Percentiles rank a stretch among this genome's conserved stretches.
These are phyloP conservation scores for Antheraea yamamai DNA, from an alignment of 2,888 invertebrate genomes.

Conservation along the genomic window DNA sequence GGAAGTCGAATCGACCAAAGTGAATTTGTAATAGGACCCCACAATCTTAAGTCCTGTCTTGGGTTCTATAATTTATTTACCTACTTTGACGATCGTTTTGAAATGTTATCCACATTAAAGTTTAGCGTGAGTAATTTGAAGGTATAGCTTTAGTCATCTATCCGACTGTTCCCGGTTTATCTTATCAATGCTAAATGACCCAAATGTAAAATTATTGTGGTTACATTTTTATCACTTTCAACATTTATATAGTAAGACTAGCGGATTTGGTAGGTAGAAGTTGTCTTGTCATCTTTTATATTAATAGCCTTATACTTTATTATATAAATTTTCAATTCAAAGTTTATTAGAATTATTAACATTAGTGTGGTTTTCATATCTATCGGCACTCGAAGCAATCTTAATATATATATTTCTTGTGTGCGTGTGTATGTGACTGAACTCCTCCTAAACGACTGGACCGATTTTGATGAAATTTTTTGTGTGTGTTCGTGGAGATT, in stretches of 20 bases:
- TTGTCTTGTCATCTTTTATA: too few species aligned
- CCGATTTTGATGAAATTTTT: too few species aligned
- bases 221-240: not conserved
- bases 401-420: too few species aligned
- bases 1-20: conserved; percentile 55
- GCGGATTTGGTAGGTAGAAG: too few species aligned
- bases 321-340: too few species aligned
- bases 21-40: conserved; percentile 70
- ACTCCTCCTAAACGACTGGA: too few species aligned
- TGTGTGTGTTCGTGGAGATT: too few species aligned
- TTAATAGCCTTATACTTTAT: too few species aligned
- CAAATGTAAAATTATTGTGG: not conserved
- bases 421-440: too few species aligned
- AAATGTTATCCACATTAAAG: conserved; percentile 39
- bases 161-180: not conserved
- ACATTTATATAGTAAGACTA: not conserved
- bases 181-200: not conserved
- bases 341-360: too few species aligned
- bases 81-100: conserved; percentile 50
- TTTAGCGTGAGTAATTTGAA: conserved; percentile 33
- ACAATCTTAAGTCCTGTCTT: conserved; percentile 58
- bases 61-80: conserved; percentile 65
- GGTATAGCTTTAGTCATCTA: conserved; percentile 11
- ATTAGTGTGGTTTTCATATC: too few species aligned
- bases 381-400: too few species aligned